Base-by-base conservation (phyloP, 2,888 invertebrate species). In the Coecobrya sp. region DNA sequence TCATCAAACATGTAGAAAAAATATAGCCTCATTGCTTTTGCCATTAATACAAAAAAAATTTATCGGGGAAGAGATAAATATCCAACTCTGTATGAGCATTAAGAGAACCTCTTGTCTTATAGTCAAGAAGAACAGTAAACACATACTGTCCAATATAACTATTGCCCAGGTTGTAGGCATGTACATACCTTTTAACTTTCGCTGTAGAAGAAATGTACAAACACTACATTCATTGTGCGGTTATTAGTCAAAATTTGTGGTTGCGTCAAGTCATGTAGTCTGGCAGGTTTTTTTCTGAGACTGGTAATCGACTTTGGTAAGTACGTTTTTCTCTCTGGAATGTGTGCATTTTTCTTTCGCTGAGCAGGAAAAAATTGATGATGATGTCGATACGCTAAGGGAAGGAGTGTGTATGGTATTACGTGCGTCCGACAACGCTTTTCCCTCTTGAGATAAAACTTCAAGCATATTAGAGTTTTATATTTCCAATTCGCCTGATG, bases 171-270 rank as follows among this genome's bases (percentile, higher is more conserved):
- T 49, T 13, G 19, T 49, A 36, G 13, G 8, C 42, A 49, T 68
- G 30, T 76, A 49, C 73, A 49, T 10, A 85, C 13, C 76, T 52
- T 68, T 85, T 85, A 65, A 49, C n/a, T n/a, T 76, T 59, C 19
- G 59, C 52, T 86, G 42, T 73, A 27, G 36, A 76, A 62, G 19
- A 36, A 79, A 79, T 42, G 65, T 49, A 76, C 76, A 73, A 76
- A 68, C 68, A 68, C 73, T 65, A 62, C 49, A 85, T 76, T 70
- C 89, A 81, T 86, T 70, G 92, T 81, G 73, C 81, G 52, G 85
- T 82, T 89, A 89, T 92, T 92, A 89, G 89, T 85, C 89, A 86
- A 89, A 92, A 92, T 92, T 92, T 92, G 92, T 92, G 92, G 92
- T 86, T 92, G 19, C 79, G 92, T 92, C 89, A 81, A 89, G 73